Conservation (phyloP, 2,113 vertebrate genomes). For the Notothenia rossii region DNA sequence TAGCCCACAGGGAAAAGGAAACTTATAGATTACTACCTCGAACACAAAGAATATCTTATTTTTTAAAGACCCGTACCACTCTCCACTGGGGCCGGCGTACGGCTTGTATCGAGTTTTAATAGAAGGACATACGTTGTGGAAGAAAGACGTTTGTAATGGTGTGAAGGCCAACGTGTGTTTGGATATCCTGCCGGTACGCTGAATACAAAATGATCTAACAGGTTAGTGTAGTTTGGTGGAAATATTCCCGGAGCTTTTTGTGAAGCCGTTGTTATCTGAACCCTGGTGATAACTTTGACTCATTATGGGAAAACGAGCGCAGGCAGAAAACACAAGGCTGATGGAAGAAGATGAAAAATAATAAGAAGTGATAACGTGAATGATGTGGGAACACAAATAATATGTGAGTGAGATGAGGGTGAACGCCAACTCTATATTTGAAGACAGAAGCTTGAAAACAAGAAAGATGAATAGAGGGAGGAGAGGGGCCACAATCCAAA, state of each 20-base stretch:
- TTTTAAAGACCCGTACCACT: conserved; percentile 42
- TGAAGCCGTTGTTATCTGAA: conserved; percentile 31
- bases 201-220: conserved; percentile 18
- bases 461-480: conserved; percentile 76
- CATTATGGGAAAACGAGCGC: conserved; percentile 24
- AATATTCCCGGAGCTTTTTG: conserved; percentile 22
- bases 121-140: conserved; percentile 10
- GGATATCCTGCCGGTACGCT: not conserved
- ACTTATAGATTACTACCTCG: conserved; percentile 72
- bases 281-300: conserved; percentile 22
- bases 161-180: conserved; percentile 4
- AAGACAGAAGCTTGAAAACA: conserved; percentile 68
- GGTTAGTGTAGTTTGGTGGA: not conserved
- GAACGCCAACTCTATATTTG: conserved; percentile 52
- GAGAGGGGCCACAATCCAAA: conserved; percentile 79
- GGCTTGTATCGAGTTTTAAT: conserved; percentile 32
- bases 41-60: conserved; percentile 63
- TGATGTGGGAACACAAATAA: conserved; percentile 28
- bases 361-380: conserved; percentile 44
- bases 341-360: conserved; percentile 7
- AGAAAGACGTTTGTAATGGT: conserved; percentile 1
- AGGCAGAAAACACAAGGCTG: conserved; percentile 1
- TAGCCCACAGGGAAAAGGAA: conserved; percentile 63
- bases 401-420: conserved; percentile 48
- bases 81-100: conserved; percentile 20